phyloP scores from a whole-genome alignment of 2,797 vertebrate species.

The Oophaga sylvatica region DNA sequence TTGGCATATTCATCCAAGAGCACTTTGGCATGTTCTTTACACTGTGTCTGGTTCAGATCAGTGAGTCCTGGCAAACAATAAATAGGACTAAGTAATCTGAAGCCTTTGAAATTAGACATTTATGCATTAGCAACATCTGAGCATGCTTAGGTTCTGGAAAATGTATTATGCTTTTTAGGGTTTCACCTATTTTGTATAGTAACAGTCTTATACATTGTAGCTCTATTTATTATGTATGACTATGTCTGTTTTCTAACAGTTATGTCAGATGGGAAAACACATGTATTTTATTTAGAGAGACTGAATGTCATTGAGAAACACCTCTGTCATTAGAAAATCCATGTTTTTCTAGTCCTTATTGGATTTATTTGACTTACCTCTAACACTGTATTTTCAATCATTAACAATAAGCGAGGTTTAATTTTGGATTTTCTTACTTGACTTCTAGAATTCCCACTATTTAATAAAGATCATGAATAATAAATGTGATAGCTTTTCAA shows the following conservation, averaged over 20 bases:
- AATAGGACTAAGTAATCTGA: conserved; percentile 58
- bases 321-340: neutral
- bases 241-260: neutral
- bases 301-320: neutral
- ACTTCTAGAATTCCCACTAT: neutral
- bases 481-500: no score
- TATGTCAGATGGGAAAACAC: neutral
- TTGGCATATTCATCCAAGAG: conserved; percentile 49
- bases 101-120: conserved; percentile 53
- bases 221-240: conserved; percentile 12
- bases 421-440: neutral
- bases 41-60: conserved; percentile 60
- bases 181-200: conserved; percentile 27
- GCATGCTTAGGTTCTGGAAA: conserved; percentile 38
- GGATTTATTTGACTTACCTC: neutral
- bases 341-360: neutral
- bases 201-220: neutral
- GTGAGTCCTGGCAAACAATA: conserved; percentile 54
- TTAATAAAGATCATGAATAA: no score
- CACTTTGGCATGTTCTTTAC: conserved; percentile 52
- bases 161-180: conserved; percentile 26
- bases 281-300: conserved; percentile 10
- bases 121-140: conserved; percentile 53
- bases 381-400: neutral
- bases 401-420: neutral